Evolutionary conservation across 2,113 vertebrate species (phyloP), one percentile per base, ranked within the genome.

Genomic region (Illadopsis cleaveri): DNA sequence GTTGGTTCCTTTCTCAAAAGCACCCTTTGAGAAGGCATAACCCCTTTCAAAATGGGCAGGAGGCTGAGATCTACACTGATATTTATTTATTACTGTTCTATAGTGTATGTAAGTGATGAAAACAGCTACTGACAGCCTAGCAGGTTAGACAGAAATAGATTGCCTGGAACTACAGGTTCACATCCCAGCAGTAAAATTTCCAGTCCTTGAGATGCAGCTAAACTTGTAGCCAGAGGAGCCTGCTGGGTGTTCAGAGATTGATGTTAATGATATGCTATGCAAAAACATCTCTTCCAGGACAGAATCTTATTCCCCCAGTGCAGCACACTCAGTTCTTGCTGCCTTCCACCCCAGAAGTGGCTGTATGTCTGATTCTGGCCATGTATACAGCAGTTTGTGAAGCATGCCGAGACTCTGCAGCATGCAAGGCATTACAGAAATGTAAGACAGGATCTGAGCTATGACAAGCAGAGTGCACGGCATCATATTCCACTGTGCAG

Each of bases 371-470:
- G 86, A 81, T 86, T 89, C 89, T 94, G 62, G 66, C 85, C 94
- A 27, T 10, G 11, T n/a, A 83, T 51, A 51, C 92, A 93, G 70
- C 87, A 93, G 83, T 92, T 83, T 82, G 92, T 75, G 78, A 96
- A 96, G 56, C 88, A 93, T 50, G 86, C 48, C 20, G 44, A 56
- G 47, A 80, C 35, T 91, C 69, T 66, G 30, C 50, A 88, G 73
- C 77, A 95, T 2, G 69, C 28, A 77, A 90, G 30, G 92, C 95
- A 96, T 89, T 70, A 68, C 5, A 86, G 89, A 92, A 94, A 96
- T 96, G 93, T 42, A 93, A 88, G 91, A 40, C 77, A 89, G 92
- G 76, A 92, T 94, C 92, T 80, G 66, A 90, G 87, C 90, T 94
- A 89, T 89, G 88, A 96, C 69, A 95, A 86, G 82, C 79, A 92